phyloP scores from a whole-genome alignment of 1,140 invertebrate species.

The Drosophila burlai region DNA sequence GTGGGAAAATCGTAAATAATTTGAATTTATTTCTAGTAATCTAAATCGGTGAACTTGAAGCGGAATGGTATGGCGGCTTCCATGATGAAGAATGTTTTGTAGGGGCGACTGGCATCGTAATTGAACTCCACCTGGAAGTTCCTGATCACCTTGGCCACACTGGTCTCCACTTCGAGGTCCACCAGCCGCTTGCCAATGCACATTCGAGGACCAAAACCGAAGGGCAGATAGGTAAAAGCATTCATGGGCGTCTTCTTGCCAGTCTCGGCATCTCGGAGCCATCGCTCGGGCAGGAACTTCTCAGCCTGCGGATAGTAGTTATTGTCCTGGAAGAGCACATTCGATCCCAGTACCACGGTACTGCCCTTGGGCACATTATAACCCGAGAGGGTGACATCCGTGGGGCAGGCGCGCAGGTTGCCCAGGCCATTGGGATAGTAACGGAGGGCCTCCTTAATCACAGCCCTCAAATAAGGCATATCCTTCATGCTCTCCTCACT shows the following conservation, averaged over 20 bases:
- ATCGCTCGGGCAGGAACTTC: slow-evolving; percentile 91
- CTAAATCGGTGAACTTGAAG: slow-evolving; percentile 60
- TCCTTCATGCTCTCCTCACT: slow-evolving; percentile 76
- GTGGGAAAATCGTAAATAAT: slow-evolving; percentile 6
- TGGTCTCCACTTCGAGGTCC: slow-evolving; percentile 89
- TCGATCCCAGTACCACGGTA: slow-evolving; percentile 28
- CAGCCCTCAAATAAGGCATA: slow-evolving; percentile 86
- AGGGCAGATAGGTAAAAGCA: slow-evolving; percentile 83
- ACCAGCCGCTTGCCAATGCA: slow-evolving; percentile 89
- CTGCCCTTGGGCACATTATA: slow-evolving; percentile 92
- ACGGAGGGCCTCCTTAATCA: slow-evolving; percentile 88
- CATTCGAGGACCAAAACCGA: slow-evolving; percentile 87
- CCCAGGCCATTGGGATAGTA: slow-evolving; percentile 94
- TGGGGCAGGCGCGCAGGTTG: slow-evolving; percentile 90
- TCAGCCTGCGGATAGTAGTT: slow-evolving; percentile 88
- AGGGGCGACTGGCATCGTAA: slow-evolving; percentile 52
- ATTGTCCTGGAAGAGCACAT: slow-evolving; percentile 49
- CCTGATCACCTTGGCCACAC: slow-evolving; percentile 87
- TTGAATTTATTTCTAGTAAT: slow-evolving; percentile 30
- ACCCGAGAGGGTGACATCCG: slow-evolving; percentile 91
- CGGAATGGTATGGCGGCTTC: slow-evolving; percentile 54
- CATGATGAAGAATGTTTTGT: slow-evolving; percentile 38
- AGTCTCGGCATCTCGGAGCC: slow-evolving; percentile 87
- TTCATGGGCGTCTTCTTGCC: slow-evolving; percentile 40
- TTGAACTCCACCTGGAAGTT: slow-evolving; percentile 87